Evolutionary conservation across 2,113 vertebrate species (phyloP), one percentile per base, ranked within the genome.

Genomic region (Taurulus bubalis): DNA sequence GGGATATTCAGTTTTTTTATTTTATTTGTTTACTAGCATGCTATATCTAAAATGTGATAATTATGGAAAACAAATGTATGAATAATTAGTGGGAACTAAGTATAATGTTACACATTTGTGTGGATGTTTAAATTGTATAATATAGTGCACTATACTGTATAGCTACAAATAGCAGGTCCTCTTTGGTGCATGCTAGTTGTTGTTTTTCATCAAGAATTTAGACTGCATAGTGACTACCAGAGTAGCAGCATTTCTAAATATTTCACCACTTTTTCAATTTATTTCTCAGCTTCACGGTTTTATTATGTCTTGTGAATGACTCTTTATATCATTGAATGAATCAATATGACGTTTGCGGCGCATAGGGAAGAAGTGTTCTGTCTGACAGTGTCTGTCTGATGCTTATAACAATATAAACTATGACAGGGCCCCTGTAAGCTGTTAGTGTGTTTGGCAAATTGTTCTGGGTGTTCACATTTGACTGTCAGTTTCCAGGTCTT

Each of bases 271-370:
- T 47, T 80, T 42, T 83, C 80, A 24, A 64, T 74, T 66, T 72
- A 85, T 91, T 90, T 90, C 85, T 90, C 82, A 86, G 65, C 85
- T 83, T 80, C 56, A 51, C 72, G 65, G 45, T 83, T 85, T 86
- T 53, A 75, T 68, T 30, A 45, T 65, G 62, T 60, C 71, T 62
- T 72, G 59, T 71, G 56, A 88, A 86, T 70, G 71, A 83, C 32
- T 71, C 75, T 84, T 70, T 78, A 72, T 45, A 65, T 84, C 70
- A 85, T 73, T 81, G 76, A 90, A 79, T 89, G 84, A 81, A 80
- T 70, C 60, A 40, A 58, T 60, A 59, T 70, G 51, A 49, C 63
- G 62, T 87, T 87, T 77, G 55, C 75, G 47, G 59, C 67, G 80
- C 45, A 58, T 4, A 30, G 32, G 22, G 26, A 28, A 20, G 45